Conservation (phyloP, 2,797 vertebrate species). For the Psittacula derbiana region DNA sequence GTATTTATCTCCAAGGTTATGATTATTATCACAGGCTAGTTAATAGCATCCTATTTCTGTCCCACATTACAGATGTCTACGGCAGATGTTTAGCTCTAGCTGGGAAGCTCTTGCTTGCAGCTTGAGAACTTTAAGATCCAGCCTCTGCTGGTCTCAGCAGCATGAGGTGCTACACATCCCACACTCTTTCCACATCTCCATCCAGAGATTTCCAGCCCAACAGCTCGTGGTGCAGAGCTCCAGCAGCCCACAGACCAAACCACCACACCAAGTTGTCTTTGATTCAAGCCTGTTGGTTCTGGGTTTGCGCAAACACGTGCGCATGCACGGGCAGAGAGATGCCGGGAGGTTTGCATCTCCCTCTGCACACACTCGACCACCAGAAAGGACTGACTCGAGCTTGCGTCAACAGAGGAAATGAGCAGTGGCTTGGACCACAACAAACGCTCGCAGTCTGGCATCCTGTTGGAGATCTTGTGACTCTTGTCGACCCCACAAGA, state of each 20-base stretch:
- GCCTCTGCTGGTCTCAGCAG: background rate
- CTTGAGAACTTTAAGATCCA: background rate
- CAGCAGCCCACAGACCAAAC: background rate
- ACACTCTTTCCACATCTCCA: background rate
- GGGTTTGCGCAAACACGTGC: background rate
- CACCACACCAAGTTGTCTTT: background rate
- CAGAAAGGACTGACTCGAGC: background rate
- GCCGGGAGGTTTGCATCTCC: background rate
- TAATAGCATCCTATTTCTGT: background rate
- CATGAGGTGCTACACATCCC: background rate
- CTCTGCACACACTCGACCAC: background rate
- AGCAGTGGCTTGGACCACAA: slow-evolving; percentile 9
- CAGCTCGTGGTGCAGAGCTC: background rate
- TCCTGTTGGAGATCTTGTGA: background rate
- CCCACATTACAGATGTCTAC: background rate
- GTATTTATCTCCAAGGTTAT: background rate
- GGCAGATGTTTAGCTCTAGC: background rate
- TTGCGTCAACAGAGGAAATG: slow-evolving; percentile 20
- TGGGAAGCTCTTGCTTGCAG: background rate
- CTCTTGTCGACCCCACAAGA: background rate
- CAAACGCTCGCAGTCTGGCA: background rate
- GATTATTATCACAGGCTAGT: background rate
- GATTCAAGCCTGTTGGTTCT: background rate
- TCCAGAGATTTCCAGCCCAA: background rate
- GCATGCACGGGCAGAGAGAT: rapidly evolving